Conservation (phyloP, 1,140 invertebrate species). For the Telenomus remus region DNA sequence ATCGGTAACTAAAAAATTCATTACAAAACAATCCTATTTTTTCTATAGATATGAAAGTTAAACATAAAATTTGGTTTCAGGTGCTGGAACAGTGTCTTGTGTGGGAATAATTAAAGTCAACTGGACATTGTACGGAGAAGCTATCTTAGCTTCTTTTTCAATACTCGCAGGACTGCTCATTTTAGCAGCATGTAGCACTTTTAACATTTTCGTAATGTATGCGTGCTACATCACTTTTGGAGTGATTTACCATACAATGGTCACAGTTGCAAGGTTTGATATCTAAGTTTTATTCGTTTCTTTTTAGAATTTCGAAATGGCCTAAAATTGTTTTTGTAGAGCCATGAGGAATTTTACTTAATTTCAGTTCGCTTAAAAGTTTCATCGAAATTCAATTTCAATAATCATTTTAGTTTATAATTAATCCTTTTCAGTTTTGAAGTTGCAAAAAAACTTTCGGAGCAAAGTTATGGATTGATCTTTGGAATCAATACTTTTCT, state of each 20-base stretch:
- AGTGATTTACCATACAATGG: constrained; percentile 86
- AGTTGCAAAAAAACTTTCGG: constrained; percentile 85
- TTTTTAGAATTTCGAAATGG: constrained; percentile 16
- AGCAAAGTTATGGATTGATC: constrained; percentile 91
- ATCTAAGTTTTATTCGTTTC: background rate
- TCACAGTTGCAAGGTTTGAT: constrained; percentile 88
- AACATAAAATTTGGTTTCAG: constrained; percentile 56
- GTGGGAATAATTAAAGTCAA: constrained; percentile 77
- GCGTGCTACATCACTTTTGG: constrained; percentile 85
- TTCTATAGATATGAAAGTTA: too few relatives aligned
- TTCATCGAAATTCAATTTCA: too few relatives aligned
- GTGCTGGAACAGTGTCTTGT: constrained; percentile 72
- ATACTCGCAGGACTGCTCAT: constrained; percentile 81
- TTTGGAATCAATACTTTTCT: constrained; percentile 93
- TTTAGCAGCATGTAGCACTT: constrained; percentile 78
- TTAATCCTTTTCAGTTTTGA: too few relatives aligned
- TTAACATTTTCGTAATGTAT: constrained; percentile 84
- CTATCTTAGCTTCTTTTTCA: constrained; percentile 76
- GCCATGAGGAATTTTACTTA: background rate
- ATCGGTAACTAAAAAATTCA: constrained; percentile 74
- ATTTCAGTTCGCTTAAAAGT: too few relatives aligned
- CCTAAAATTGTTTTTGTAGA: too few relatives aligned
- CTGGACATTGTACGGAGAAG: constrained; percentile 78
- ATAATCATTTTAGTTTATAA: constrained; percentile 30
- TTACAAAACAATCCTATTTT: background rate